phyloP scores from a whole-genome alignment of 2,113 vertebrate genomes.

The Thermophis baileyi region DNA sequence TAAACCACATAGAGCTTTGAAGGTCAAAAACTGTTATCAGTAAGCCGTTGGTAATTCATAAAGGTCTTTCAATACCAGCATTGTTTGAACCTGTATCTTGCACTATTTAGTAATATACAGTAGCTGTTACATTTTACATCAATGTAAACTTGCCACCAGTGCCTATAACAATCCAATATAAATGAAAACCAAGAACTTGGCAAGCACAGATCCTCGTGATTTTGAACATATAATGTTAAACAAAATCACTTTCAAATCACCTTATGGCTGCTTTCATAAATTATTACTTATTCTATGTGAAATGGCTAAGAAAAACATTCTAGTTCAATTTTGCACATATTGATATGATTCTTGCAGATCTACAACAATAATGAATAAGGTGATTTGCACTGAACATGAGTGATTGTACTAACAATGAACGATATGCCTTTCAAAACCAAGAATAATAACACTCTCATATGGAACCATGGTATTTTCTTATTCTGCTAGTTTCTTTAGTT shows the following conservation, averaged over 20 bases:
- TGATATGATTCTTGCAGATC: not conserved
- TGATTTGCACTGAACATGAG: not conserved
- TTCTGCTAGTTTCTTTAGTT: not conserved
- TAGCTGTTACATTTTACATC: not conserved
- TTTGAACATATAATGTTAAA: not conserved
- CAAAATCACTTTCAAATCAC: not conserved
- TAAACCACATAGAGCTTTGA: not conserved
- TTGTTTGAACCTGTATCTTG: not conserved
- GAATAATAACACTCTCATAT: not conserved
- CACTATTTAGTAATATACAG: not conserved
- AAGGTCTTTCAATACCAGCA: not conserved
- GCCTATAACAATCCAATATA: not conserved
- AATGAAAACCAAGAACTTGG: not conserved
- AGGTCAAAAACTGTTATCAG: not conserved
- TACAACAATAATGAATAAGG: not conserved
- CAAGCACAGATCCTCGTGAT: not conserved
- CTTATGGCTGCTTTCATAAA: not conserved
- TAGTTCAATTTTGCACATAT: not conserved
- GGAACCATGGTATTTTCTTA: not conserved
- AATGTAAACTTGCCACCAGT: not conserved
- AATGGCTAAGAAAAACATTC: not conserved
- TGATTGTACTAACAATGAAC: not conserved
- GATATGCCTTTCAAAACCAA: not conserved
- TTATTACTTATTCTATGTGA: not conserved
- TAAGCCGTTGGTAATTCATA: not conserved